Conservation (phyloP, 2,888 invertebrate species). For the Ferrisia virgata region DNA sequence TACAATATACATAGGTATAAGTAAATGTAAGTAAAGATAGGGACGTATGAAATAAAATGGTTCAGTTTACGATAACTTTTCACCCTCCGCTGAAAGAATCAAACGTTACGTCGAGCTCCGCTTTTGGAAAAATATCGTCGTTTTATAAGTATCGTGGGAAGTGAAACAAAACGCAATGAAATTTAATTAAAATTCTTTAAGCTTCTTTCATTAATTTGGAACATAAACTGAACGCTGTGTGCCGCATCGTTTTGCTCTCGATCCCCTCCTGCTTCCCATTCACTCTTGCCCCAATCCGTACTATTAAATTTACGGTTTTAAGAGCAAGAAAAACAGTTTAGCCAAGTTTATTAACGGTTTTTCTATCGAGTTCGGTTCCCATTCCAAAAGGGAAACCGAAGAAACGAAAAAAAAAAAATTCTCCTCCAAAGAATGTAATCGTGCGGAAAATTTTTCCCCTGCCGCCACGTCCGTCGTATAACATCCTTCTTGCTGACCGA, state of each 20-base stretch:
- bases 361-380: not conserved
- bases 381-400: not conserved
- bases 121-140: not conserved
- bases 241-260: not conserved
- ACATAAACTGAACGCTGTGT: not conserved
- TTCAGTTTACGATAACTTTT: not conserved
- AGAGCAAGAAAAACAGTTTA: not conserved
- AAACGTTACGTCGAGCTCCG: not conserved
- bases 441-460: slow-evolving; percentile 8
- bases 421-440: not conserved
- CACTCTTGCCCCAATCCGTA: not conserved
- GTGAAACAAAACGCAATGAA: slow-evolving; percentile 20
- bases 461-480: too few species aligned
- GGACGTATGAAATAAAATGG: not conserved
- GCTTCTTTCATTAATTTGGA: slow-evolving; percentile 19
- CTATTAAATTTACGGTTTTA: not conserved
- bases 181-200: slow-evolving; percentile 30
- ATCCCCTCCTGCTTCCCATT: not conserved
- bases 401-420: not conserved
- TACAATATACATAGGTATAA: too few species aligned
- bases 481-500: too few species aligned
- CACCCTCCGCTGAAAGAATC: not conserved
- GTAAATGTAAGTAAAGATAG: too few species aligned
- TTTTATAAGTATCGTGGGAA: slow-evolving; percentile 20
- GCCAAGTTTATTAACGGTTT: not conserved